Base-by-base conservation (phyloP, 2,888 invertebrate species). In the Melitaea athalia region DNA sequence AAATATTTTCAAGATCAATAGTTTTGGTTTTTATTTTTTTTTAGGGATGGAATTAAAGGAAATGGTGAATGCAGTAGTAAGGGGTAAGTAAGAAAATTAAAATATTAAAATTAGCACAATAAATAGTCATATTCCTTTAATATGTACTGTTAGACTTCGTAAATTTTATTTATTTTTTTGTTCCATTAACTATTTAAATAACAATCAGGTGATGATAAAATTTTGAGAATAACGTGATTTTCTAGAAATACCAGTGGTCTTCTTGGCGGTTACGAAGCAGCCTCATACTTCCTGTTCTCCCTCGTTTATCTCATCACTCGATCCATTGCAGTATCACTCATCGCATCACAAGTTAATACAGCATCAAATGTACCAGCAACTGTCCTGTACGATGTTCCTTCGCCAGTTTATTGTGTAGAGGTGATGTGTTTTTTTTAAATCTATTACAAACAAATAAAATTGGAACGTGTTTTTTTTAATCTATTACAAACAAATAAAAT, bases 271-370 rank as follows among this genome's bases (percentile, higher is more conserved):
- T 85, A 93, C 67, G 90, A 94, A 74, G 93, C 94, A 62, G 93
- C 94, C 0, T 76, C 93, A 2, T 96, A 96, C 81, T 95, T 95
- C 75, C 86, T 95, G 60, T 95, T 94, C 78, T 96, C 96, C 0
- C 93, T 96, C 71, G 93, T 94, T 12, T 95, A 94, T 77, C 84
- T 96, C 38, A 87, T 95, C 59, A 84, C 92, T 7, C 88, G 95
- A 62, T 94, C 95, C 0, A 84, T 94, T 0, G 93, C 94, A 0
- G 95, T 95, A 0, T 95, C 95, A 0, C 80, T 95, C 50, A 94
- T 93, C 62, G 95, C 95, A 0, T 93, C 95, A 0, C 89, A 93
- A 70, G 92, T 95, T 0, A 90, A 95, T 77, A 91, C 94, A 7
- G 94, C 94, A 5, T 94, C 95, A 6, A 81, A 85, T 43, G 86